Evolutionary conservation across 1,140 invertebrate species (phyloP).

Genomic region (Drosophila trapezifrons): DNA sequence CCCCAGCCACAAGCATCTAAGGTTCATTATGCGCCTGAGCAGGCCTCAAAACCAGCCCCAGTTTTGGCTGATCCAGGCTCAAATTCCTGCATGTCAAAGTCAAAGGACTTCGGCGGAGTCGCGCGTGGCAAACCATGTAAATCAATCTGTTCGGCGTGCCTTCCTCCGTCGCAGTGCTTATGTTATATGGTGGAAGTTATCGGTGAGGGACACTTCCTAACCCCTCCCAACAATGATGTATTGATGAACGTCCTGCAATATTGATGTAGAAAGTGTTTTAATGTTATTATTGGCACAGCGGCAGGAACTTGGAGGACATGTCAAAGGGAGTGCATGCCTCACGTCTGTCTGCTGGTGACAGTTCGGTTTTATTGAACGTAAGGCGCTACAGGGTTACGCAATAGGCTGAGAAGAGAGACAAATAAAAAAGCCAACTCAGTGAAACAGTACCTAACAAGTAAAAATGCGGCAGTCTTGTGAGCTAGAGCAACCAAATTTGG

Average conservation of each 20-base stretch:
- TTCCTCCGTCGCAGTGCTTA: slow-evolving; percentile 19
- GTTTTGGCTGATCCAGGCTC: slow-evolving; percentile 49
- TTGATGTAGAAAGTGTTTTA: slow-evolving; percentile 81
- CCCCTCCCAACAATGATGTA: slow-evolving; percentile 52
- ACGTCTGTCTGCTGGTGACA: slow-evolving; percentile 62
- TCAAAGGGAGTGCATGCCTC: slow-evolving; percentile 2
- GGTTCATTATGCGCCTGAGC: slow-evolving; percentile 47
- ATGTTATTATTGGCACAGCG: slow-evolving; percentile 71
- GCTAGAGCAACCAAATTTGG: too few relatives aligned
- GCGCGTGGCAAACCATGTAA: slow-evolving; percentile 73
- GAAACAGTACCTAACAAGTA: too few relatives aligned
- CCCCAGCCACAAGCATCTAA: neutral
- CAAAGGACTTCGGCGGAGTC: slow-evolving; percentile 48
- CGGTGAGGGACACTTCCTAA: neutral
- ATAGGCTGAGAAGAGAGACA: slow-evolving; percentile 37
- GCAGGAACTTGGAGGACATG: neutral
- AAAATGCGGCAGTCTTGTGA: too few relatives aligned
- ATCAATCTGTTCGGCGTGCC: slow-evolving; percentile 72
- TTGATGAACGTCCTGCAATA: slow-evolving; percentile 79
- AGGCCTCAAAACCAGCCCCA: slow-evolving; percentile 16
- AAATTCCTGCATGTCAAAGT: slow-evolving; percentile 63
- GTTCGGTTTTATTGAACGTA: slow-evolving; percentile 77
- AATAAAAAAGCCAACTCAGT: neutral
- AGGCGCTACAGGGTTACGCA: slow-evolving; percentile 63
- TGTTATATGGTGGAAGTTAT: slow-evolving; percentile 5